A percentile compares a stretch with the other conserved stretches of the same genome.
These are phyloP conservation scores for Philopotamus ludificatus DNA, from an alignment of 1,140 invertebrate species.

Conservation along the genomic window DNA sequence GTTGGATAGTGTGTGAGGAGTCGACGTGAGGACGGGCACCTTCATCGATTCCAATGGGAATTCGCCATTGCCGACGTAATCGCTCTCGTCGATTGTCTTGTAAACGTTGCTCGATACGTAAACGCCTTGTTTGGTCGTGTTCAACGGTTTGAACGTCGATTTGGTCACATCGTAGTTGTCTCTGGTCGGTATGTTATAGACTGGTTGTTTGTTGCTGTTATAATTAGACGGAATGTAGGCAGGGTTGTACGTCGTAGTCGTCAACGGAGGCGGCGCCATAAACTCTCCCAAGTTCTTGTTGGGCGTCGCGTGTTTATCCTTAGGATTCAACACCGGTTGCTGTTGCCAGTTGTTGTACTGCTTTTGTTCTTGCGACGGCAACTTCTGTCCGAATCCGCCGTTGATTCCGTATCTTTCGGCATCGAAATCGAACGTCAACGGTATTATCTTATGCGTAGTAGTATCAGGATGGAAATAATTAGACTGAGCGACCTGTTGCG, in stretches of 20 bases:
- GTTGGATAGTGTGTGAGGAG: slow-evolving; percentile 31
- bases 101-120: slow-evolving; percentile 22
- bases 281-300: slow-evolving; percentile 25
- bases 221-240: slow-evolving; percentile 49
- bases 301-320: slow-evolving; percentile 38
- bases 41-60: slow-evolving; percentile 53
- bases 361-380: slow-evolving; percentile 46
- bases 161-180: slow-evolving; percentile 47
- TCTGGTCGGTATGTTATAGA: slow-evolving; percentile 52
- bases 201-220: slow-evolving; percentile 46
- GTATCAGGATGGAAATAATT: slow-evolving; percentile 44
- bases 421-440: slow-evolving; percentile 48
- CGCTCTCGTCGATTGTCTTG: slow-evolving; percentile 28
- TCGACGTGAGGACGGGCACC: slow-evolving; percentile 47
- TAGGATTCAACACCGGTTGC: slow-evolving; percentile 47
- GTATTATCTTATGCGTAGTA: slow-evolving; percentile 52
- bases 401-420: slow-evolving; percentile 41
- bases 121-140: slow-evolving; percentile 22
- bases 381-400: slow-evolving; percentile 50
- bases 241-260: slow-evolving; percentile 45
- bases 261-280: slow-evolving; percentile 39
- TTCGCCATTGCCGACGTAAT: slow-evolving; percentile 46
- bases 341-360: slow-evolving; percentile 44
- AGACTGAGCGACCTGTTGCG: slow-evolving; percentile 9
- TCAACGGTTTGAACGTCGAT: slow-evolving; percentile 26